Evolutionary conservation across 2,797 vertebrate species (phyloP).

Genomic region (Enteromius trimaculatus): DNA sequence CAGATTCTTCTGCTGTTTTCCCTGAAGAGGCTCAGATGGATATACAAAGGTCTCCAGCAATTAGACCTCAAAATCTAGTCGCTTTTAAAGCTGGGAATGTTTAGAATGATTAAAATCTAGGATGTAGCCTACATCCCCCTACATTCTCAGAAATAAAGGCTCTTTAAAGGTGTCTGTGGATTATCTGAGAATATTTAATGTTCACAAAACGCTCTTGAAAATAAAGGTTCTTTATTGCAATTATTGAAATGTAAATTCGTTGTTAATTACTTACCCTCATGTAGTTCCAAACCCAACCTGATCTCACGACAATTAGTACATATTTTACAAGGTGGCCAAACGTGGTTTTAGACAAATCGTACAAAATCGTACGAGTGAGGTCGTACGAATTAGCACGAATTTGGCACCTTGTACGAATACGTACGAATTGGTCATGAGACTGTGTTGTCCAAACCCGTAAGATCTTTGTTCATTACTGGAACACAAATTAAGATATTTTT

Average conservation of each 20-base stretch:
- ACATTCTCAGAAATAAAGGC: neutral
- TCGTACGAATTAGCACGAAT: too few species aligned
- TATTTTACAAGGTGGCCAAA: too few species aligned
- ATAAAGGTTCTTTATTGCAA: neutral
- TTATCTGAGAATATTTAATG: neutral
- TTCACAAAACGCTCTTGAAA: neutral
- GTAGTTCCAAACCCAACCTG: neutral
- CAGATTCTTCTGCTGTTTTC: constrained; percentile 4
- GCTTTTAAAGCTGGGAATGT: neutral
- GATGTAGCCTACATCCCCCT: neutral
- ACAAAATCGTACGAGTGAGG: too few species aligned
- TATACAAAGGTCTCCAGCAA: neutral
- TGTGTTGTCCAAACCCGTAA: neutral
- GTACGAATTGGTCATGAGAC: too few species aligned
- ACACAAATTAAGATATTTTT: neutral
- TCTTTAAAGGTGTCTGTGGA: neutral
- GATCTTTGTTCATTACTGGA: neutral
- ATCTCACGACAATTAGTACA: too few species aligned
- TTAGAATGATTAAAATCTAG: neutral
- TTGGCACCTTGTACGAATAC: too few species aligned
- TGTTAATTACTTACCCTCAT: neutral
- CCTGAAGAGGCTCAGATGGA: neutral
- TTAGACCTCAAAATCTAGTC: neutral
- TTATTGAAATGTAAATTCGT: neutral
- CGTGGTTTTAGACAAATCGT: too few species aligned